Evolutionary conservation across 2,797 vertebrate genomes (phyloP), one percentile per base, ranked within the genome.

Genomic region (Sebastes minor): DNA sequence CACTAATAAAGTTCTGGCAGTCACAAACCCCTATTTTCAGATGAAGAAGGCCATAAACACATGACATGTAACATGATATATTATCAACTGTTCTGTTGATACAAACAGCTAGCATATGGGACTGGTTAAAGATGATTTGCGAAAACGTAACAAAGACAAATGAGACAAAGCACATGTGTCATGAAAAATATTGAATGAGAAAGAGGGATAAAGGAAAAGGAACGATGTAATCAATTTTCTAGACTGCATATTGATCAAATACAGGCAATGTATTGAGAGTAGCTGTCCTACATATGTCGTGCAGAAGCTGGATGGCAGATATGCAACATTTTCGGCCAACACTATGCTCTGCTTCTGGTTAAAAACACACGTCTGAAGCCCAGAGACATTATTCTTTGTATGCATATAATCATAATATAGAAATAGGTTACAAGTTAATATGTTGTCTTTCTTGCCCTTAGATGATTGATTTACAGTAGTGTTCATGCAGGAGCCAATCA

Each of bases 81-180:
- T 83, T 75, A 63, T 76, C n/a, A 75, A 60, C 56, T 8, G 16
- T 20, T 67, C 38, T 76, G 56, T 33, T 61, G 11, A 71, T 55
- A n/a, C 25, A 82, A 83, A 83, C 49, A 82, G 53, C 53, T 59
- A 49, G 13, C 79, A 89, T 53, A 64, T 77, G 78, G 81, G 6
- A 42, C 38, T 67, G 42, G 16, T 87, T 78, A 76, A 49, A 65
- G 10, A 28, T 65, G 22, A 69, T 59, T 65, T 1, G 9, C 5
- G 9, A 62, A 71, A 71, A 64, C 5, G 4, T 42, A 71, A 53
- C 69, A 68, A 78, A 73, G 8, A 60, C 23, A 71, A 71, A 55
- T 28, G 11, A 71, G 25, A 59, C 33, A 68, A 57, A 76, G 63
- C 53, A 38, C 53, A 35, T 38, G 28, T 53, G 22, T 23, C 7